Base-by-base conservation (phyloP, 35 echinoderm and acorn worm genomes). In the Acanthaster planci region DNA sequence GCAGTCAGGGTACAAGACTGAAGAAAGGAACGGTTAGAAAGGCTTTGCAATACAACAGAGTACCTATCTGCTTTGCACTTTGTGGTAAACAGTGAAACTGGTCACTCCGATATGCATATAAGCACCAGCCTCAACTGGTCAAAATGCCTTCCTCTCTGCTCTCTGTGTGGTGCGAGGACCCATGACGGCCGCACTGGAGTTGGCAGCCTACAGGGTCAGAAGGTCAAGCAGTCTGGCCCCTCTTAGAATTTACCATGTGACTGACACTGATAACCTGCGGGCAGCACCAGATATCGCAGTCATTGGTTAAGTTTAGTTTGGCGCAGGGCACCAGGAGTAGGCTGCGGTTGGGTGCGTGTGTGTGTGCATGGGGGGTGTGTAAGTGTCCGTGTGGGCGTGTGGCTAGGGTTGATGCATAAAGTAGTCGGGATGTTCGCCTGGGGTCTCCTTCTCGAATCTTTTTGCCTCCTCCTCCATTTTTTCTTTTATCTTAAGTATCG, bases 381-480 rank as follows among this genome's bases (percentile, higher is more conserved):
- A 21, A 31, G 42, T n/a, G n/a, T n/a, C n/a, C n/a, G n/a, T n/a
- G 56, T 72, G 64, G 64, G 64, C 64, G 64, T 72, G 64, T 29
- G 18, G 64, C 64, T 72, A 72, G 64, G 76, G 77, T 94, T 99
- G 93, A 94, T 99, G 96, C 96, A 99, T 99, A 89, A 89, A 99
- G 82, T 90, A 99, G 72, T 99, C 96, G 32, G 96, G 89, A 84
- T 99, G 96, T 51, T 93, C 92, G 29, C 85, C 82, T 0, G 96
- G 96, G 30, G 92, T 91, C 53, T 99, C 96, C 77, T 99, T 99
- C 82, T 99, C 96, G 86, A 99, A 99, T 82, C 95, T 87, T 82
- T 99, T 99, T 72, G 96, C 96, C 79, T 99, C 96, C 79, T 99
- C 96, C 85, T 99, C 92, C 96, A 99, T 99, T 60, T 84, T 94